phyloP scores from a whole-genome alignment of 2,113 vertebrate genomes.

The Antechinus stuartii region DNA sequence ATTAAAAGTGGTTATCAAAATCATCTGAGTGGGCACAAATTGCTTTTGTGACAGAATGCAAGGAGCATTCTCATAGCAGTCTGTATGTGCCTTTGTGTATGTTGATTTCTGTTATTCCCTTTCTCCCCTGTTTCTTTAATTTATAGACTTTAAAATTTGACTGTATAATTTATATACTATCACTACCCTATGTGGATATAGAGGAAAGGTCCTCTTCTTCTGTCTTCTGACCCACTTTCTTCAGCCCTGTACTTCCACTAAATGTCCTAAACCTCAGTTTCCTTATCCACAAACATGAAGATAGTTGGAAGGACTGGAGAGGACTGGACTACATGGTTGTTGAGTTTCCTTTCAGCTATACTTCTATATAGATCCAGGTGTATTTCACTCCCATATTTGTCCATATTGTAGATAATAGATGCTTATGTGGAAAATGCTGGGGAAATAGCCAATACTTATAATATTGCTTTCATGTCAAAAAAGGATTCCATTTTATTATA shows the following conservation, averaged over 20 bases:
- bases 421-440: neutral
- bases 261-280: neutral
- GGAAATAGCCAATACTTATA: neutral
- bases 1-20: neutral
- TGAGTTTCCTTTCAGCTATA: neutral
- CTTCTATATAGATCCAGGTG: neutral
- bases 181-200: neutral
- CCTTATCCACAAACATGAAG: neutral
- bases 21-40: neutral
- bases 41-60: too few relatives aligned
- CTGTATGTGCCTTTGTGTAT: rapidly evolving
- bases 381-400: neutral
- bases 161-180: neutral
- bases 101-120: too few relatives aligned
- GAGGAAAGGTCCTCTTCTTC: neutral
- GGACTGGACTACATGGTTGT: neutral
- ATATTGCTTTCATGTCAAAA: neutral
- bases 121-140: neutral
- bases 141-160: neutral
- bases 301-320: neutral
- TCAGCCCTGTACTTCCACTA: neutral
- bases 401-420: neutral
- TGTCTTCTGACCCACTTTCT: neutral
- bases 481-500: neutral
- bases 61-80: rapidly evolving